These are phyloP conservation scores for Trichoplusia ni DNA, from an alignment of 1,140 invertebrate genomes.

Conservation along the genomic window DNA sequence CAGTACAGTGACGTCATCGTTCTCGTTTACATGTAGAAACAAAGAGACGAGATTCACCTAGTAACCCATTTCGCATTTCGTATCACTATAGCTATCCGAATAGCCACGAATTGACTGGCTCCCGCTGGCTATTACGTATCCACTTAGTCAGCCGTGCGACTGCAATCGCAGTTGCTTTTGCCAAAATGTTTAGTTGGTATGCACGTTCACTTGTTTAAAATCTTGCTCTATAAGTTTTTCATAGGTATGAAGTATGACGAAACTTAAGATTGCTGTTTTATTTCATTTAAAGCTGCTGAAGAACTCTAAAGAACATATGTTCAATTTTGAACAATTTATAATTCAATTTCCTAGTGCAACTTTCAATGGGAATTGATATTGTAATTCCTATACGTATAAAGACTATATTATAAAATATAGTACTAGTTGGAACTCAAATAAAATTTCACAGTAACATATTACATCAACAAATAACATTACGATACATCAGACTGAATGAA, in stretches of 20 bases:
- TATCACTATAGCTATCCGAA: slow-evolving; percentile 6
- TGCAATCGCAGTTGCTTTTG: slow-evolving; percentile 17
- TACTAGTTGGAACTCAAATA: too few relatives aligned
- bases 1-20: slow-evolving; percentile 24
- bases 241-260: too few relatives aligned
- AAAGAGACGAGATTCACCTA: slow-evolving; percentile 37
- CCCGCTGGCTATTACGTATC: slow-evolving; percentile 21
- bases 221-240: too few relatives aligned
- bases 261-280: too few relatives aligned
- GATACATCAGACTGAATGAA: neutral
- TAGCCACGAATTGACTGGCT: slow-evolving; percentile 46
- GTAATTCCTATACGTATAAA: too few relatives aligned
- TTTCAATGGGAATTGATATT: too few relatives aligned
- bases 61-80: slow-evolving; percentile 38
- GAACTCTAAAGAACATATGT: too few relatives aligned
- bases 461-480: neutral
- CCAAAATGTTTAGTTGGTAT: neutral
- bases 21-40: slow-evolving; percentile 31
- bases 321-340: too few relatives aligned
- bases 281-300: too few relatives aligned
- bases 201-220: neutral
- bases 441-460: too few relatives aligned
- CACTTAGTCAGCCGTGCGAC: neutral
- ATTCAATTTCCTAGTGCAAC: too few relatives aligned
- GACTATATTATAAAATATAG: too few relatives aligned